A percentile compares a stretch with the other conserved stretches of the same genome.
phyloP scores from a whole-genome alignment of 2,888 invertebrate genomes.

The Oxytorus armatus region DNA sequence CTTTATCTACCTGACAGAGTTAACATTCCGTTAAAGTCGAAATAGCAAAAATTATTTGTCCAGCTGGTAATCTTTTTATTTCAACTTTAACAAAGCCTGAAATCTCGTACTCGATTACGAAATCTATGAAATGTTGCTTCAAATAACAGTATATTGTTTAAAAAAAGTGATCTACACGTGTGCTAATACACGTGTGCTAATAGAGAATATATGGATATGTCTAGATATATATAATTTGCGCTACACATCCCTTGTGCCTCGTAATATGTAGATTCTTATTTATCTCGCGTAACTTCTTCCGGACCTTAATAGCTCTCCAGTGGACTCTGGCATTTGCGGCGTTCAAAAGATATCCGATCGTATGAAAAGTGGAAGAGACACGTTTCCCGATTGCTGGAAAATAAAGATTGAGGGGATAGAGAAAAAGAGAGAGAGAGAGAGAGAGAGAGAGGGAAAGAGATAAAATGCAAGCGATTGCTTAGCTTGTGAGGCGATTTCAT shows the following conservation, averaged over 20 bases:
- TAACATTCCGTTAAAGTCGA: background rate
- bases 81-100: background rate
- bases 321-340: conserved; percentile 10
- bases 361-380: conserved; percentile 11
- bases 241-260: background rate
- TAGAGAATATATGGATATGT: background rate
- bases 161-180: background rate
- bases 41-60: background rate
- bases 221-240: too few relatives aligned
- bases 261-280: conserved; percentile 1
- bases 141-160: background rate
- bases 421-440: conserved; percentile 8
- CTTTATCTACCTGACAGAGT: background rate
- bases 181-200: background rate
- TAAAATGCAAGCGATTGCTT: conserved; percentile 57
- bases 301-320: conserved; percentile 27
- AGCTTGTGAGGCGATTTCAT: conserved; percentile 53
- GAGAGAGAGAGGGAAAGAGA: conserved; percentile 16
- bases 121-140: background rate
- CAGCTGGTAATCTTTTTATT: background rate
- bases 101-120: background rate
- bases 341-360: conserved; percentile 38
- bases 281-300: background rate
- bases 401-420: conserved; percentile 38
- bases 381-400: conserved; percentile 39